phyloP scores from a whole-genome alignment of 2,797 vertebrate genomes.

The Tragopan temminckii region DNA sequence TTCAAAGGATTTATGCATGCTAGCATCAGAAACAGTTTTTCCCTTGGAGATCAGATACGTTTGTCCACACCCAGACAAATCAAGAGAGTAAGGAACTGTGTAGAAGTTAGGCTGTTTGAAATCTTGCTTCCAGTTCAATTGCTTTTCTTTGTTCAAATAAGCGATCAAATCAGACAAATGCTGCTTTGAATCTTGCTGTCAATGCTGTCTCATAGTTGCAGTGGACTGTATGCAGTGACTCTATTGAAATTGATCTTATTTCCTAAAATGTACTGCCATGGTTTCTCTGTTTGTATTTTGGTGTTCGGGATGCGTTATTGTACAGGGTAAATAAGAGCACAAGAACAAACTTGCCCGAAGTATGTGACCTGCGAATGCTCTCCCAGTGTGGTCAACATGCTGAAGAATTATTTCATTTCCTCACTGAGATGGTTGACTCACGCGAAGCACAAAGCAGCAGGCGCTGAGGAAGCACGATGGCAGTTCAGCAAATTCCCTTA shows the following conservation, averaged over 20 bases:
- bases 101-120: neutral
- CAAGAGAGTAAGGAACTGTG: neutral
- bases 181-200: neutral
- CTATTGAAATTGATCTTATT: neutral
- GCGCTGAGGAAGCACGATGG: neutral
- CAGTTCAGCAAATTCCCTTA: neutral
- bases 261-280: constrained; percentile 10
- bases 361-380: neutral
- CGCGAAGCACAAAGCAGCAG: neutral
- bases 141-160: neutral
- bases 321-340: neutral
- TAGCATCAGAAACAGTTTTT: neutral
- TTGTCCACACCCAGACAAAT: neutral
- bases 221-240: fast-evolving
- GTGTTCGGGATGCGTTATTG: neutral
- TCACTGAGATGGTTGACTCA: neutral
- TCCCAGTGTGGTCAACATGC: neutral
- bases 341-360: constrained; percentile 30
- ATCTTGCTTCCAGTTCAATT: neutral
- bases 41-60: neutral
- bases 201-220: neutral
- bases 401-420: constrained; percentile 25
- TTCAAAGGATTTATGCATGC: neutral
- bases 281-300: constrained; percentile 32
- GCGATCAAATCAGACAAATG: neutral